phyloP scores from a whole-genome alignment of 2,888 invertebrate genomes.

The Synergus japonicus region DNA sequence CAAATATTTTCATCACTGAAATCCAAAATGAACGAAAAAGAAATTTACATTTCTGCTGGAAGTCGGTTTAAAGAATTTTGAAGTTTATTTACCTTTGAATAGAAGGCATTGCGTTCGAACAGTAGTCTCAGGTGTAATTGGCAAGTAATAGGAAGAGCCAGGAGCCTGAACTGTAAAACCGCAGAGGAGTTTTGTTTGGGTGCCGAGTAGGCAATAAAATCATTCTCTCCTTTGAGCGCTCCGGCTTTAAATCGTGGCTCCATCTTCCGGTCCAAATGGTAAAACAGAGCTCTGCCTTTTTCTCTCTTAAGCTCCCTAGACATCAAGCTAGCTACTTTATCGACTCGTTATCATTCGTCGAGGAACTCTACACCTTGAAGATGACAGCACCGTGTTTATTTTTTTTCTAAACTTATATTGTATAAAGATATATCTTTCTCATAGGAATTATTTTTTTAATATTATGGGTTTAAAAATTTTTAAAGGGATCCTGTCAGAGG shows the following conservation, averaged over 20 bases:
- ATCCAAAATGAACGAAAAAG: background rate
- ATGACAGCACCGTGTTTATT: constrained; percentile 63
- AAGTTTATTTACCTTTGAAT: background rate
- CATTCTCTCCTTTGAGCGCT: constrained; percentile 45
- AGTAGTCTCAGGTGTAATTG: constrained; percentile 40
- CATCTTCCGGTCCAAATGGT: constrained; percentile 43
- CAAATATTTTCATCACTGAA: background rate
- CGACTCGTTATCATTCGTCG: constrained; percentile 46
- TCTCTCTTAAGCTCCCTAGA: background rate
- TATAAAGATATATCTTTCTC: too few species aligned
- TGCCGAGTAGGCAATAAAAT: constrained; percentile 47
- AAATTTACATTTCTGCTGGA: too few species aligned
- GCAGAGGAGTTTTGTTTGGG: constrained; percentile 53
- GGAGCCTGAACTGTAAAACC: constrained; percentile 66
- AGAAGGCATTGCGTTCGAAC: constrained; percentile 41
- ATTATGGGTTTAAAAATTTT: too few species aligned
- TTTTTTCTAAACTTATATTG: constrained; percentile 31
- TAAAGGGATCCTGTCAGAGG: too few species aligned
- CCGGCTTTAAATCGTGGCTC: constrained; percentile 50
- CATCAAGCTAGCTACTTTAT: constrained; percentile 51
- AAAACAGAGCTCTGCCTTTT: constrained; percentile 50
- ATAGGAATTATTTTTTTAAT: too few species aligned
- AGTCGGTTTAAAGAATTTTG: too few species aligned
- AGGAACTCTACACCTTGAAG: constrained; percentile 52
- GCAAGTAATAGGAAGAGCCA: constrained; percentile 53